Conservation (phyloP, 2,888 invertebrate genomes). For the Ormyrus labotus region DNA sequence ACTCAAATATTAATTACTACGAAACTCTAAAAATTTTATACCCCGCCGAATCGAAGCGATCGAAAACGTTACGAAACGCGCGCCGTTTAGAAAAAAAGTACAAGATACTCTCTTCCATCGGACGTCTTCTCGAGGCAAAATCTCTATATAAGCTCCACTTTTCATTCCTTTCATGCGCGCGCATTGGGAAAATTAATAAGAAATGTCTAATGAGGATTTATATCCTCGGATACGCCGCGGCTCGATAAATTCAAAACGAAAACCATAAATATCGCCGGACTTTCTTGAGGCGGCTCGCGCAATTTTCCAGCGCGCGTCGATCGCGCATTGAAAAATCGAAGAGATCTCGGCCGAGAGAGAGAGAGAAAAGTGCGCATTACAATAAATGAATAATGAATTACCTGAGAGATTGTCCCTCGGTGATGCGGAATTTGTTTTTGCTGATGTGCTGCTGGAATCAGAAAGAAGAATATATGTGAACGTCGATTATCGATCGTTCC, state of each 20-base stretch:
- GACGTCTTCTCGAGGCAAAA: too few relatives aligned
- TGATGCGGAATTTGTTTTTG: slow-evolving; percentile 71
- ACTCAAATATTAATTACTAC: too few relatives aligned
- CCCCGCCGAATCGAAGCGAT: too few relatives aligned
- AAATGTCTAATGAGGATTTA: slow-evolving; percentile 2
- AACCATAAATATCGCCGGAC: slow-evolving; percentile 6
- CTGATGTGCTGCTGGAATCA: slow-evolving; percentile 62
- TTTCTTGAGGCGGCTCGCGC: neutral
- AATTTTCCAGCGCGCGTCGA: slow-evolving; percentile 7
- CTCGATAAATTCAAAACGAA: slow-evolving; percentile 14
- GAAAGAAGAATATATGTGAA: neutral
- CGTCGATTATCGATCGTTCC: slow-evolving; percentile 11
- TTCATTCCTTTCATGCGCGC: too few relatives aligned
- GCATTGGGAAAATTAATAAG: slow-evolving; percentile 12
- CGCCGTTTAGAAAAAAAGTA: too few relatives aligned
- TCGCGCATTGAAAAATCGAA: slow-evolving; percentile 9
- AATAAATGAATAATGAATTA: slow-evolving; percentile 59
- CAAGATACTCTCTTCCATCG: too few relatives aligned
- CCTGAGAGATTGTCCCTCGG: slow-evolving; percentile 69
- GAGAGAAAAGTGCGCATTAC: neutral
- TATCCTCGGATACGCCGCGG: neutral
- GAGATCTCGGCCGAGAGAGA: slow-evolving; percentile 17
- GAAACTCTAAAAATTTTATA: too few relatives aligned
- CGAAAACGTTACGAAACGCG: too few relatives aligned
- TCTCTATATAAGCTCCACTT: too few relatives aligned